Evolutionary conservation across 2,797 vertebrate genomes (phyloP).

Genomic region (Sylvilagus floridanus): DNA sequence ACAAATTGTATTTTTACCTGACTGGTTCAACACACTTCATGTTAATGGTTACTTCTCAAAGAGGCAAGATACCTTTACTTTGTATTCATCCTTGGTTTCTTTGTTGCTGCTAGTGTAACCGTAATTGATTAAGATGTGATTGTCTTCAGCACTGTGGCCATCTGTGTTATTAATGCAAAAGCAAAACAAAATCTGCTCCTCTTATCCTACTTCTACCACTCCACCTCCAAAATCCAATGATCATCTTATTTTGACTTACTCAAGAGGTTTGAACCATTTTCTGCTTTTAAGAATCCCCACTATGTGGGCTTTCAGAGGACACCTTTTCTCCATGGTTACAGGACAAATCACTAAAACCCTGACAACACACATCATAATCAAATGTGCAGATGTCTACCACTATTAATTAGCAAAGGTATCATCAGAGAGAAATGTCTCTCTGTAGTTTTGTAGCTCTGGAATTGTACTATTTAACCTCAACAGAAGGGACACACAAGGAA

Average conservation of each 20-base stretch:
- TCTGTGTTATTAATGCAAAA: conserved; percentile 75
- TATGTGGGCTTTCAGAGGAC: conserved; percentile 56
- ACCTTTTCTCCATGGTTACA: conserved; percentile 54
- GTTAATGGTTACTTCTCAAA: conserved; percentile 74
- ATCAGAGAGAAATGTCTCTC: conserved; percentile 58
- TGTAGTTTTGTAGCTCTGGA: conserved; percentile 48
- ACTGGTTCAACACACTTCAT: conserved; percentile 75
- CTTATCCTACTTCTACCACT: conserved; percentile 19
- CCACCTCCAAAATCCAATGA: not conserved
- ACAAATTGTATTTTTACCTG: conserved; percentile 85
- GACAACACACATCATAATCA: conserved; percentile 75
- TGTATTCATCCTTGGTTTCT: conserved; percentile 69
- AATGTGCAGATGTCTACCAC: conserved; percentile 69
- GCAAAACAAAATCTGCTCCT: conserved; percentile 72
- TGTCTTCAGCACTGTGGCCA: conserved; percentile 67
- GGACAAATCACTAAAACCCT: conserved; percentile 56
- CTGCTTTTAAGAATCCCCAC: conserved; percentile 54
- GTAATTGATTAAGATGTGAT: conserved; percentile 78
- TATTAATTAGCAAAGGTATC: conserved; percentile 75
- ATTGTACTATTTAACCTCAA: not conserved
- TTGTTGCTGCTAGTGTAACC: conserved; percentile 61
- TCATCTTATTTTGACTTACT: conserved; percentile 44
- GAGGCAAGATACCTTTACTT: conserved; percentile 50
- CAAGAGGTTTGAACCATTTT: conserved; percentile 12
- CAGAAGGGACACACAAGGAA: not conserved